These are phyloP conservation scores for Pygocentrus nattereri DNA, from an alignment of 2,797 vertebrate genomes.

Conservation along the genomic window DNA sequence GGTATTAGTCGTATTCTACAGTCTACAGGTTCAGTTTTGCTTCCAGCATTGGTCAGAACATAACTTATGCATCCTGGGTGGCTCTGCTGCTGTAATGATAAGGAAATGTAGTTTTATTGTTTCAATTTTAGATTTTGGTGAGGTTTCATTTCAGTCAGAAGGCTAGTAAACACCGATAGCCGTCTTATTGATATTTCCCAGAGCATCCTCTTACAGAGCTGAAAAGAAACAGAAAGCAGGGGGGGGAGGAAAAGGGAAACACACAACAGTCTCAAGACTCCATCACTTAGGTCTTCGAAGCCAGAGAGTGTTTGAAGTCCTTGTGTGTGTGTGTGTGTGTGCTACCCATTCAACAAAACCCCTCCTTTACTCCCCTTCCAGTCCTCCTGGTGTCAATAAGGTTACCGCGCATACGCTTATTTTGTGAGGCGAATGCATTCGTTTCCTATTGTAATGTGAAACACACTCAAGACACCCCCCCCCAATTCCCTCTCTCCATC, in stretches of 20 bases:
- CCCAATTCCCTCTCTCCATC: slow-evolving; percentile 52
- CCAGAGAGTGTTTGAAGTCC: slow-evolving; percentile 64
- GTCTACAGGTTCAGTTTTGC: slow-evolving; percentile 45
- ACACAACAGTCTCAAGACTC: slow-evolving; percentile 45
- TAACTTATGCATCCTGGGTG: slow-evolving; percentile 21
- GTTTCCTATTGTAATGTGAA: slow-evolving; percentile 80
- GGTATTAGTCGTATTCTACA: slow-evolving; percentile 36
- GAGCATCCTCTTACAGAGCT: slow-evolving; percentile 55
- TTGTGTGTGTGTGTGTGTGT: slow-evolving; percentile 56
- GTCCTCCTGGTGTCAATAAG: slow-evolving; percentile 73
- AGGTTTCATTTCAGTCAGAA: slow-evolving; percentile 34
- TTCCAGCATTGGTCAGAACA: slow-evolving; percentile 4
- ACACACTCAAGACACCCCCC: slow-evolving; percentile 73
- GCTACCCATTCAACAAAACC: slow-evolving; percentile 55
- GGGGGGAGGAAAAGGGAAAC: slow-evolving; percentile 48
- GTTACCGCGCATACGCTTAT: slow-evolving; percentile 69
- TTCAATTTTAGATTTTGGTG: slow-evolving; percentile 10
- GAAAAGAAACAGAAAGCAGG: slow-evolving; percentile 56
- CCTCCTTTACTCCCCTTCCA: slow-evolving; percentile 61
- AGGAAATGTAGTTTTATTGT: neutral
- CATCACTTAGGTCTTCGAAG: slow-evolving; percentile 47
- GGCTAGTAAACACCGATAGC: slow-evolving; percentile 38
- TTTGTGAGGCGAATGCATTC: slow-evolving; percentile 66
- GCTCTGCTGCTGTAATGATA: neutral
- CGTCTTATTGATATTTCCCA: slow-evolving; percentile 50